Conservation (phyloP, 2,113 vertebrate genomes). For the Rhinopomastus cyanomelas region DNA sequence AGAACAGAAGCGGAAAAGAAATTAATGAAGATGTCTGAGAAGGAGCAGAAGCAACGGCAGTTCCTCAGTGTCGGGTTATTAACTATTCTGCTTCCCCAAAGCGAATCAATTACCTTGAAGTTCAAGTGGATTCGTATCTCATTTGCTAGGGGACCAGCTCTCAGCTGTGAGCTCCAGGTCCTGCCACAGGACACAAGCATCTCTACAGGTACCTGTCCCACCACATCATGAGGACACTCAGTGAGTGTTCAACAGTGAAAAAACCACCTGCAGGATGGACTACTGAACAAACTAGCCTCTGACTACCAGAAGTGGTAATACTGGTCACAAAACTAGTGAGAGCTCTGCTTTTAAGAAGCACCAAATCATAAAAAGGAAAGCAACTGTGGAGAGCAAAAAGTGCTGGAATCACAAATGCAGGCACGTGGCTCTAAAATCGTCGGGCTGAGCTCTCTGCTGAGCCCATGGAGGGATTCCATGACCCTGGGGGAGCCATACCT, state of each 20-base stretch:
- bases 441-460: not conserved
- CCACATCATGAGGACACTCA: not conserved
- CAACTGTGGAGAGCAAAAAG: not conserved
- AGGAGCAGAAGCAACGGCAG: not conserved
- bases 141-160: not conserved
- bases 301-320: not conserved
- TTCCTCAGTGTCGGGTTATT: slow-evolving; percentile 33
- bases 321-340: not conserved
- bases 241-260: accelerated
- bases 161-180: not conserved
- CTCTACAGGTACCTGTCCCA: not conserved
- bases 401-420: not conserved
- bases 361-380: not conserved
- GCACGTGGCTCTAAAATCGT: not conserved
- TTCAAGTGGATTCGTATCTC: slow-evolving; percentile 14
- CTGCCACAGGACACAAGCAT: not conserved
- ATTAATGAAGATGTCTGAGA: not conserved
- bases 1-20: slow-evolving; percentile 8
- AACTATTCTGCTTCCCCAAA: not conserved
- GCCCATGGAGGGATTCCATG: not conserved
- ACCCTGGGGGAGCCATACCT: slow-evolving; percentile 13
- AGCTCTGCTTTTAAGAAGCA: not conserved
- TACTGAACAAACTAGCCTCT: not conserved
- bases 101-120: not conserved
- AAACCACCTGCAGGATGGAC: not conserved